Evolutionary conservation across 2,113 vertebrate genomes (phyloP), one percentile per base, ranked within the genome.

Genomic region (Motacilla alba): DNA sequence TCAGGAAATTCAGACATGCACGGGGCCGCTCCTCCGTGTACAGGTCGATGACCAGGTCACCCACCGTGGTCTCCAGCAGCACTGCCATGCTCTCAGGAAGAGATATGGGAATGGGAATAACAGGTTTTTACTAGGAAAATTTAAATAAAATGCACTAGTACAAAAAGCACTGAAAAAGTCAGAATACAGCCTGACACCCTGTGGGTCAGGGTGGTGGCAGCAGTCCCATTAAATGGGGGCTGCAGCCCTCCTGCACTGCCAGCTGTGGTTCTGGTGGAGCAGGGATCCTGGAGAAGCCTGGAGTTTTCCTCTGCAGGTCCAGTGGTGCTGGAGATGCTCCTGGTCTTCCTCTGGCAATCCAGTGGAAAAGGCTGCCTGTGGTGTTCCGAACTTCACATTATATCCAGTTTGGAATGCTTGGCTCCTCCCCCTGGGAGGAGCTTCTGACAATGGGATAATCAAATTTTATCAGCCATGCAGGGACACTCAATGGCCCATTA

Each of bases 331-430:
- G 4, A 50, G n/a, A 50, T 22, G 9, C 9, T 9, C 15, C 46
- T 27, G 4, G 24, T 49, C 13, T 50, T 69, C n/a, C 35, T 50
- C 47, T 69, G n/a, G 27, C 13, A 69, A 50, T 50, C 13, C 47
- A 69, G 67, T 30, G 66, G 58, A 43, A 43, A 66, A 33, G 21
- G 62, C 23, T 35, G 56, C 41, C 28, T 64, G 28, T 15, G 20
- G 4, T 23, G 30, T 12, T 44, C 63, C 30, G 16, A 3, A 3
- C 1, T 10, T 31, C 30, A 11, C 1, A 3, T 17, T 64, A 9
- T 64, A 64, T 64, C 20, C 41, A 44, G 20, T 11, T 23, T 8
- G 63, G 10, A 66, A 16, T 33, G 14, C 15, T 23, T 6, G 63
- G 41, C 30, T 66, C 41, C 63, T 24, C 63, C 63, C 41, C 2